Evolutionary conservation across 2,888 invertebrate species (phyloP), one percentile per base, ranked within the genome.

Genomic region (Corythucha ciliata): DNA sequence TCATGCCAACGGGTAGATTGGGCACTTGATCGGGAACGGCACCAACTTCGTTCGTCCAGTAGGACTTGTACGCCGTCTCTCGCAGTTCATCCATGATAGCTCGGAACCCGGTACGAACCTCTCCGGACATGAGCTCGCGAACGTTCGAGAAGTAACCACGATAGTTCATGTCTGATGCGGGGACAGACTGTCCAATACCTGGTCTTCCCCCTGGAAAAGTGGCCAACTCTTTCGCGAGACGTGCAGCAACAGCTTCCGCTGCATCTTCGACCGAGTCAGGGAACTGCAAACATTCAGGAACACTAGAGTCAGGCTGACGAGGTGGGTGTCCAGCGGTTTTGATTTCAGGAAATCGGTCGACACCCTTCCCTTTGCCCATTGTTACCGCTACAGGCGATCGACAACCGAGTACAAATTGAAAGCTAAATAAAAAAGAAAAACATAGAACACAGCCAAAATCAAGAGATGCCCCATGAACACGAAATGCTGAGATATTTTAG

Each of bases 21-120:
- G 70, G 66, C 46, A 64, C 60, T 18, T 67, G 67, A 64, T 74
- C 72, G 41, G 67, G 64, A 10, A 62, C 60, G 61, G 64, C 69
- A 24, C 74, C 74, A 14, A 72, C 55, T 57, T 68, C 64, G 57
- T 67, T 65, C 42, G 69, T 66, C 71, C 72, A 73, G 52, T 70
- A 72, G 12, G 70, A 68, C 26, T 64, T 64, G 58, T 70, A 72
- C n/a, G 68, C 63, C 2, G 74, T 72, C 55, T 73, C 71, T 58
- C 66, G 67, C 41, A 74, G 63, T 57, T 74, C 72, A 6, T 63
- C 63, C n/a, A 71, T 63, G 20, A 74, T 55, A 29, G 68, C 67
- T 61, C 71, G 68, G 57, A 70, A 73, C 59, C 69, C 63, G n/a
- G 70, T 68, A 58, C 65, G 62, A 10, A 66, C 59, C 3, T 67